phyloP scores from a whole-genome alignment of 2,113 vertebrate species.

The Halcyon malimbica region DNA sequence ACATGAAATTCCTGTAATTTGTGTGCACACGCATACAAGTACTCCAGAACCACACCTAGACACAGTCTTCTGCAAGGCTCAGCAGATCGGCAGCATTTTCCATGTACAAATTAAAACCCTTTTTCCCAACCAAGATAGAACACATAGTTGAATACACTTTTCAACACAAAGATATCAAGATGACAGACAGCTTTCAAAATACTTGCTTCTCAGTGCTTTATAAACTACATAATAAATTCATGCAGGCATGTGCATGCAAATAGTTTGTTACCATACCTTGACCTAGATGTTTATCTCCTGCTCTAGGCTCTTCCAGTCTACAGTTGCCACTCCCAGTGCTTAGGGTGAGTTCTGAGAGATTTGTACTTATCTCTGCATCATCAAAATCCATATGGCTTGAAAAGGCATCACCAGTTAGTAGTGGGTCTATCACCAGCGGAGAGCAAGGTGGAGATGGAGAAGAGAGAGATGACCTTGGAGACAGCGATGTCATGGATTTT shows the following conservation, averaged over 20 bases:
- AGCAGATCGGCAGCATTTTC: neutral
- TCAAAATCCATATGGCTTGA: conserved; percentile 79
- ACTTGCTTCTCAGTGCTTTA: neutral
- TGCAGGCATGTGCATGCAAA: neutral
- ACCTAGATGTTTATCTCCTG: conserved; percentile 68
- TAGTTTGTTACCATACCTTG: conserved; percentile 69
- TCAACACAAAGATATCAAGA: neutral
- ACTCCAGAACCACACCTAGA: neutral
- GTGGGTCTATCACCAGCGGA: conserved; percentile 84
- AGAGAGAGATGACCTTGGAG: conserved; percentile 93
- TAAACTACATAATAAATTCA: conserved; percentile 21
- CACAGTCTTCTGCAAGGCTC: neutral
- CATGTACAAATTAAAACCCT: neutral
- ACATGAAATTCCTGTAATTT: neutral
- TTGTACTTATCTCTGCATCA: conserved; percentile 77
- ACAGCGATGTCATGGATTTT: conserved; percentile 90
- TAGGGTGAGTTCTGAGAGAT: conserved; percentile 81
- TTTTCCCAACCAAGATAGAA: neutral
- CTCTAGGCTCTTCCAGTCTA: conserved; percentile 67
- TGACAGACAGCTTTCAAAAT: neutral
- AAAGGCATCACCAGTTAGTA: conserved; percentile 85
- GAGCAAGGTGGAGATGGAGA: conserved; percentile 95
- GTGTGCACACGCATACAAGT: neutral
- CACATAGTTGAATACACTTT: neutral
- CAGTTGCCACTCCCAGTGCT: conserved; percentile 67